Evolutionary conservation across 2,888 invertebrate species (phyloP).

Genomic region (Andrena bicolor): DNA sequence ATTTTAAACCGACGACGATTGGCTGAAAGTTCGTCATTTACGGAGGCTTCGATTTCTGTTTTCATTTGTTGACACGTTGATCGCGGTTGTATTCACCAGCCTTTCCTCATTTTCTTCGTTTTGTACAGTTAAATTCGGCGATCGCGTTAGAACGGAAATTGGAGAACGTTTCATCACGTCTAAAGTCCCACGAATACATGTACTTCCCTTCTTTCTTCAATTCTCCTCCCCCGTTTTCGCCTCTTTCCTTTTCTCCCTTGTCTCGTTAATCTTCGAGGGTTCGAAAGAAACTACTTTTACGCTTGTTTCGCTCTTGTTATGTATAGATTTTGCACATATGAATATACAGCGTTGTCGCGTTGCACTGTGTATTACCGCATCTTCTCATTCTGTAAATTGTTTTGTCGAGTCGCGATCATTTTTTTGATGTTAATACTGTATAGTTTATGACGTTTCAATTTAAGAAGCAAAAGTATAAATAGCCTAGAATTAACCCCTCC

Average conservation of each 20-base stretch:
- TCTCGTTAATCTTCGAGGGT: slow-evolving; percentile 39
- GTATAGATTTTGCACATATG: slow-evolving; percentile 80
- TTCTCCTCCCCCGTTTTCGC: not conserved
- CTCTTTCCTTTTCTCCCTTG: not conserved
- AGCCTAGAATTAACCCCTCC: slow-evolving; percentile 73
- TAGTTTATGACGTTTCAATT: slow-evolving; percentile 81
- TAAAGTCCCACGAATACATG: not conserved
- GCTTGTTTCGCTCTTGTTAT: slow-evolving; percentile 79
- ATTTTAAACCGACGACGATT: slow-evolving; percentile 39
- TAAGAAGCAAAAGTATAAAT: slow-evolving; percentile 73
- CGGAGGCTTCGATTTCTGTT: slow-evolving; percentile 31
- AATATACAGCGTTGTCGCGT: slow-evolving; percentile 70
- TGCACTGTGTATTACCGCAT: slow-evolving; percentile 76
- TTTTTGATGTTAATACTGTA: slow-evolving; percentile 81
- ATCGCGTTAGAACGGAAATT: not conserved
- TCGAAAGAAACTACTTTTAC: slow-evolving; percentile 62
- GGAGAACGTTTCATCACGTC: not conserved
- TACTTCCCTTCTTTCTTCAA: not conserved
- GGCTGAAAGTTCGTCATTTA: slow-evolving; percentile 39
- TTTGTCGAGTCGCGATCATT: slow-evolving; percentile 76
- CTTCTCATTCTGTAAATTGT: slow-evolving; percentile 75
- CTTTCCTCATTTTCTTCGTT: slow-evolving; percentile 6
- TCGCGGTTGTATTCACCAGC: slow-evolving; percentile 19
- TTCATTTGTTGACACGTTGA: slow-evolving; percentile 42
- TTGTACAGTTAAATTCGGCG: slow-evolving; percentile 22